Evolutionary conservation across 2,888 invertebrate genomes (phyloP).

Genomic region (Tiliacea aurago): DNA sequence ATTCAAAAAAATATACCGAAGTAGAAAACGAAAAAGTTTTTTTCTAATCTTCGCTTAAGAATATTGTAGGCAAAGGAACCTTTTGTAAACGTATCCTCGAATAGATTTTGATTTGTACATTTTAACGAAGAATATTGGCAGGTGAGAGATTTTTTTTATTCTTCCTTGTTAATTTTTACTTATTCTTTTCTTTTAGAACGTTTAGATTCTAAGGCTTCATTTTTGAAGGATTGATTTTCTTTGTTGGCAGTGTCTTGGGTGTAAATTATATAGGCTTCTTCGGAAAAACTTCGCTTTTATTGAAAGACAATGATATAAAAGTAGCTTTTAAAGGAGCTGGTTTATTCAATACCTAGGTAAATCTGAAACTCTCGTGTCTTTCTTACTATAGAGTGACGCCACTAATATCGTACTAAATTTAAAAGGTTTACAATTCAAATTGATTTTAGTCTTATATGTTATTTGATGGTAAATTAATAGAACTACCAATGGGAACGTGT

Average conservation of each 20-base stretch:
- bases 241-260: constrained; percentile 21
- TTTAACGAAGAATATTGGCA: constrained; percentile 59
- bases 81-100: constrained; percentile 58
- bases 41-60: constrained; percentile 60
- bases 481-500: no score
- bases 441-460: background rate
- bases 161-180: constrained; percentile 41
- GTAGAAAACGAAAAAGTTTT: constrained; percentile 48
- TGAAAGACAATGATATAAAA: constrained; percentile 11
- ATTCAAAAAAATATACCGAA: constrained; percentile 57
- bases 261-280: constrained; percentile 28
- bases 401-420: background rate
- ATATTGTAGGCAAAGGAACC: constrained; percentile 50
- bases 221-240: constrained; percentile 30
- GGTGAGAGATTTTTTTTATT: constrained; percentile 51
- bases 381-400: background rate
- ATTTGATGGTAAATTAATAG: no score
- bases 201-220: constrained; percentile 40
- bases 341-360: constrained; percentile 6
- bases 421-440: background rate
- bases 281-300: constrained; percentile 6
- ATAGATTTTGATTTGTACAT: constrained; percentile 65
- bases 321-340: constrained; percentile 23
- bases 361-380: background rate
- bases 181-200: constrained; percentile 37